Base-by-base conservation (phyloP, 2,797 vertebrate species). In the Enteromius radiatus region DNA sequence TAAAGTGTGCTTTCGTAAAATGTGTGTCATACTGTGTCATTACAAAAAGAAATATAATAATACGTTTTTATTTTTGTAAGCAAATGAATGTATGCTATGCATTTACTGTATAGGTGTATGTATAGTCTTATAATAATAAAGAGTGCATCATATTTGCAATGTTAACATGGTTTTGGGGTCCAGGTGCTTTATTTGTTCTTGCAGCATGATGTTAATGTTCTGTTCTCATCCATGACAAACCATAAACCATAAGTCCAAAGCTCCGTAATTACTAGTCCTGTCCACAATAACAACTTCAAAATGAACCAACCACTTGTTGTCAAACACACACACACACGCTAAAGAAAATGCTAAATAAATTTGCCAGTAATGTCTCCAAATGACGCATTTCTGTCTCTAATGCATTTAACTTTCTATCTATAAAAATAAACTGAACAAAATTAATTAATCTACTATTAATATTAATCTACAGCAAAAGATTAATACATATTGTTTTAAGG, bases 281-380 rank as follows among this genome's bases (percentile, higher is more conserved):
- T 88, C 87, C 87, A 88, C 89, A 91, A 92, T 83, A 92, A 90
- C 91, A 92, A 91, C 88, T 91, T 90, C 86, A 80, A 89, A 90
- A 88, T 88, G 90, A 92, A 89, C 91, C 90, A 88, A 89, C 90
- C 89, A 84, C 91, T 91, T 91, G 91, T 92, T 91, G 88, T 91
- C 91, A 91, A 90, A 89, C 92, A 91, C 78, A 90, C 83, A 86
- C 83, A 87, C 82, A 84, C 80, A 85, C 43, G 84, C 49, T 5
- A 23, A 76, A 38, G 11, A 45, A 68, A 56, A 56, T 12, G 43
- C 49, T 5, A 49, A 63, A 49, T 23, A 63, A 71, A 19, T 10
- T 11, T 26, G 43, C 4, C 38, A 23, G 17, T 17, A 33, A 36
- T 69, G 10, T 69, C 4, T 41, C 15, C n/a, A 56, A 69, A 23